Evolutionary conservation across 2,113 vertebrate genomes (phyloP), one percentile per base, ranked within the genome.

Genomic region (Halcyon senegalensis): DNA sequence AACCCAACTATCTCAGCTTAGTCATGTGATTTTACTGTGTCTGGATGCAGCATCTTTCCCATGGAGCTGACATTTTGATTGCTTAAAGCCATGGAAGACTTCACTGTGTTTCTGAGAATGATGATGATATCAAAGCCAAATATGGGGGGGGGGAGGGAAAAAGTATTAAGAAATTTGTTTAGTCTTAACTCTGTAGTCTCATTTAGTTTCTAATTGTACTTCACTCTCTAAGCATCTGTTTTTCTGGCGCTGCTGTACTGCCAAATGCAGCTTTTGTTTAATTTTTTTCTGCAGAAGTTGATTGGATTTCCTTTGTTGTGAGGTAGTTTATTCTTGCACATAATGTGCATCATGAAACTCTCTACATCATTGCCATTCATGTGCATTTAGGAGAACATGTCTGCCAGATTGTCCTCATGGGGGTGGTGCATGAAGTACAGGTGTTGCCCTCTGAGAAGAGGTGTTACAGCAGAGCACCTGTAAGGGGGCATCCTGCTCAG

Each of bases 51-150:
- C 4, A 19, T 53, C 30, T 76, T 48, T 63, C 44, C 24, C 14
- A 8, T 13, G 31, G 35, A 86, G 24, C 11, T 25, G 16, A 9
- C 39, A 5, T 44, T 80, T 68, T 76, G 39, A 31, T 72, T 1
- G 0, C 20, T 80, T 83, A 39, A 62, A 60, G 16, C 35, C 5
- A 35, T 0, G 0, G 56, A 78, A 64, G 20, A 39, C 24, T 66
- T 63, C 7, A 27, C 23, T 37, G 13, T 1, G 1, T 2, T 59
- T 89, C 63, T 75, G 58, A 55, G 9, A 2, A 10, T 59, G 10
- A 59, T 15, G 21, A n/a, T 46, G 8, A 3, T 6, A 59, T 48
- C 8, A 23, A 33, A 13, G 23, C 23, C 9, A 84, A 33, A 48
- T 33, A 43, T 33, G 18, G 56, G 33, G 55, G 33, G 39, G 41